Base-by-base conservation (phyloP, 1,140 invertebrate species). In the Geopemphigus sp. region DNA sequence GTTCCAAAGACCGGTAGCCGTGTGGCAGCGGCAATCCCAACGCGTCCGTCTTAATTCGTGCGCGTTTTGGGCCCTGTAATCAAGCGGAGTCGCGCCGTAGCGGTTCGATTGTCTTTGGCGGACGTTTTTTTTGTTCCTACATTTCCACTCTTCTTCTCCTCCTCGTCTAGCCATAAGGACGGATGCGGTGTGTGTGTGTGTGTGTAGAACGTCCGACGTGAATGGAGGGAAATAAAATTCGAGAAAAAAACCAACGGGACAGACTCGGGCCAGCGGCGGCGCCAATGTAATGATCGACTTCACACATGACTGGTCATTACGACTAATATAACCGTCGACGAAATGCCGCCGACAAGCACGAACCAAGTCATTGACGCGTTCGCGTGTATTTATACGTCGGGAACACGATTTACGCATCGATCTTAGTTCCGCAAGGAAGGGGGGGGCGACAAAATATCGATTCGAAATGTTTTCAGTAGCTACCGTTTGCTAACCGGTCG, bases 51-150 rank as follows among this genome's bases (percentile, higher is more conserved):
- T 39, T 15, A 59, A 59, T 45, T 59, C 32, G 54, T 76, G 73
- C 22, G 26, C 26, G 73, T 39, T 32, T 22, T 39, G 12, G 56
- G 32, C 73, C 73, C 73, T 76, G 73, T 76, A 76, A 76, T 76
- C 73, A 76, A 32, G 15, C 26, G 10, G 19, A 22, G 63, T 45
- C 10, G 32, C 17, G 19, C 11, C 64, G 64, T n/a, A n/a, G 45
- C 54, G 73, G 73, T 76, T 47, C 73, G 73, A 76, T 76, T 57
- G 73, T 76, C 73, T 76, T 76, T 76, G 73, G 59, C 73, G 73
- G 32, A 76, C 73, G 54, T 12, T 56, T 57, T 39, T 73, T 29
- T n/a, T n/a, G n/a, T n/a, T n/a, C n/a, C n/a, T n/a, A n/a, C n/a
- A n/a, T n/a, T n/a, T n/a, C n/a, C n/a, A n/a, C 68, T 29, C 17